Conservation (phyloP, 2,797 vertebrate species). For the Orestias chungarensis region DNA sequence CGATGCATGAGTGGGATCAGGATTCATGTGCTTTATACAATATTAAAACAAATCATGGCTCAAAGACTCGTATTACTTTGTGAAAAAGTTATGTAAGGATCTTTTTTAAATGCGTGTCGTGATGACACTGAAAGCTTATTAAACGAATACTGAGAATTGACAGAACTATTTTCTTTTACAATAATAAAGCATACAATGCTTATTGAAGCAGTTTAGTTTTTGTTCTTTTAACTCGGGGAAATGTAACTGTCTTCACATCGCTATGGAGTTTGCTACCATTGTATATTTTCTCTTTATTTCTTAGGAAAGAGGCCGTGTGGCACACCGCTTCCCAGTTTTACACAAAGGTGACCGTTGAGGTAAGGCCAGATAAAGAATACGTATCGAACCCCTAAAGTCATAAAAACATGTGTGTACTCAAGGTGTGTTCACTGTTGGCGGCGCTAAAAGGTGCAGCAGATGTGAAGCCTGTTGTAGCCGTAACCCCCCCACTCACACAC, state of each 20-base stretch:
- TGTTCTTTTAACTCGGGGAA: no score
- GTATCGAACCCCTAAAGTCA: background rate
- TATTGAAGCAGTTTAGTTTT: background rate
- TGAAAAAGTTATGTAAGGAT: background rate
- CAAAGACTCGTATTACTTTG: background rate
- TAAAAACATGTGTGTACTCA: background rate
- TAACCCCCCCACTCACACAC: no score
- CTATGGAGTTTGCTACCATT: background rate
- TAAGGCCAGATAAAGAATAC: conserved; percentile 37
- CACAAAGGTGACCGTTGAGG: conserved; percentile 87
- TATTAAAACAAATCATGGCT: background rate
- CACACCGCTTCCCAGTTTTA: conserved; percentile 86
- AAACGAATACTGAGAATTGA: background rate
- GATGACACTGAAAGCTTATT: no score
- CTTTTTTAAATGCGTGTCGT: no score
- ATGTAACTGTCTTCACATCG: no score
- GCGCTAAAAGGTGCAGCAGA: background rate
- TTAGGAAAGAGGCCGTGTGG: conserved; percentile 83
- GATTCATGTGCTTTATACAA: background rate
- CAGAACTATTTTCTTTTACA: background rate
- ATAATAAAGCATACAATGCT: background rate
- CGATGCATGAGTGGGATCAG: background rate
- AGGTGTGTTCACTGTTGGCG: background rate
- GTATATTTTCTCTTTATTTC: background rate
- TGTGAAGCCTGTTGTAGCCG: background rate